These are phyloP conservation scores for Brachyopa scutellaris DNA, from an alignment of 2,888 invertebrate genomes.

Conservation along the genomic window DNA sequence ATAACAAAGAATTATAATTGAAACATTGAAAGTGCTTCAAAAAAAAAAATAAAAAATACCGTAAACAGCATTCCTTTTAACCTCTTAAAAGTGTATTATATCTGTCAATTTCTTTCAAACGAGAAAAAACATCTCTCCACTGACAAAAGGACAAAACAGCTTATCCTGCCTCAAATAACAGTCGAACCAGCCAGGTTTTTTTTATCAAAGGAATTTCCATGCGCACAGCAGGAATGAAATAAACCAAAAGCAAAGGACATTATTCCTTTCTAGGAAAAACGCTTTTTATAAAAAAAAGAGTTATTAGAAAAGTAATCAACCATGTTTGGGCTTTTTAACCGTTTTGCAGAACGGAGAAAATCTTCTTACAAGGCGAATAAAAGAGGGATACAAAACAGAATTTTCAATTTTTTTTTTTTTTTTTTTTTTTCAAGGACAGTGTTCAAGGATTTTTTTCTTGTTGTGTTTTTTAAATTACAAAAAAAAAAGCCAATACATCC, in stretches of 20 bases:
- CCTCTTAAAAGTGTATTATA: background rate
- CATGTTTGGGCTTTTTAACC: conserved; percentile 50
- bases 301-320: conserved; percentile 64
- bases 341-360: background rate
- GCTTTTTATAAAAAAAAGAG: conserved; percentile 27
- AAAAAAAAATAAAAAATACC: too few species aligned
- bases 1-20: too few species aligned
- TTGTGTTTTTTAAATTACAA: conserved; percentile 10
- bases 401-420: conserved; percentile 8
- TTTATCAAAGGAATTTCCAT: too few species aligned
- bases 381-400: background rate
- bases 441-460: conserved; percentile 18
- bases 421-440: conserved; percentile 47
- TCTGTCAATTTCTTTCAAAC: background rate
- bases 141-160: background rate
- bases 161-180: background rate
- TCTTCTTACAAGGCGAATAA: too few species aligned
- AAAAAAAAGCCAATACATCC: too few species aligned
- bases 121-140: background rate
- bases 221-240: too few species aligned
- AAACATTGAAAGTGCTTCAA: too few species aligned
- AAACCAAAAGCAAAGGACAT: background rate
- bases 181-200: background rate
- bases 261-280: background rate
- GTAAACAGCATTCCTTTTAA: background rate